phyloP scores from a whole-genome alignment of 2,113 vertebrate genomes.

The Corynorhinus townsendii region DNA sequence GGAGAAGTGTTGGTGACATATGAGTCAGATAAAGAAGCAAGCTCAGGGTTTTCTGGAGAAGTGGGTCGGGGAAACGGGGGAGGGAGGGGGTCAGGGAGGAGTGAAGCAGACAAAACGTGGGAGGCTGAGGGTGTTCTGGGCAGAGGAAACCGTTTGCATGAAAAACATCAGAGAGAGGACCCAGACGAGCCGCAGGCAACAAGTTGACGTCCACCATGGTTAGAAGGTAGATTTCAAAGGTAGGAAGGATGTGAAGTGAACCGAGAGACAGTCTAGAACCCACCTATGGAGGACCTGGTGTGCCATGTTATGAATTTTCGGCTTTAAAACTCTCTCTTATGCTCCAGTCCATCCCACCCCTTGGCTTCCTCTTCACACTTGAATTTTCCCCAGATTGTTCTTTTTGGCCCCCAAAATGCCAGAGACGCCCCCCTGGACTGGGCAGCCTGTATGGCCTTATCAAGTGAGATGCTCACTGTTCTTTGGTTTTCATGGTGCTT shows the following conservation, averaged over 20 bases:
- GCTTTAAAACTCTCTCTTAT: neutral
- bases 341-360: neutral
- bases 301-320: accelerated
- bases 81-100: accelerated
- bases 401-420: accelerated
- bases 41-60: neutral
- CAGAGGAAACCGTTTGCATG: neutral
- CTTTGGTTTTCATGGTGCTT: neutral
- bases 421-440: neutral
- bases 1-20: neutral
- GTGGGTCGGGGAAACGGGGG: accelerated
- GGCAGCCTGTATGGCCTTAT: neutral
- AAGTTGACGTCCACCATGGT: accelerated
- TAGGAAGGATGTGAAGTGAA: neutral
- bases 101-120: neutral
- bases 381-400: neutral
- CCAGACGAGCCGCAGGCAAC: neutral
- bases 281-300: neutral
- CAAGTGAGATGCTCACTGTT: neutral
- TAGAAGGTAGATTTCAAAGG: neutral
- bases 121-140: neutral
- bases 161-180: neutral
- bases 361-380: neutral
- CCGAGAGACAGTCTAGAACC: neutral
- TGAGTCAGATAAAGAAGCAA: neutral